Percentiles rank a stretch among this genome's conserved stretches.
Evolutionary conservation across 1,140 invertebrate species (phyloP).

Genomic region (Dryas iulia): DNA sequence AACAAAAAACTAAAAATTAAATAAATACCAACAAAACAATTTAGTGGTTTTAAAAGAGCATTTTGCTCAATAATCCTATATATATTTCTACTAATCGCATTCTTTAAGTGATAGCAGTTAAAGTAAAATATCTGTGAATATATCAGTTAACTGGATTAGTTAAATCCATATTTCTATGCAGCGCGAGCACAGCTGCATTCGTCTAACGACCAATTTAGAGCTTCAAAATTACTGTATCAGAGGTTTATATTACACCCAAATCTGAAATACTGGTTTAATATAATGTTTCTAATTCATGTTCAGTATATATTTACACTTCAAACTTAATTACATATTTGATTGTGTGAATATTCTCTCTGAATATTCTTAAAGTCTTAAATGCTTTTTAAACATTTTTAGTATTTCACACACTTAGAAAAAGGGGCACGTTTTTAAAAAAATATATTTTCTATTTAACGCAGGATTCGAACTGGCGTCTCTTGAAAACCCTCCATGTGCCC

Average conservation of each 20-base stretch:
- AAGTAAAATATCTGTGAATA: neutral
- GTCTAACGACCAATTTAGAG: constrained; percentile 30
- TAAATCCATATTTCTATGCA: constrained; percentile 23
- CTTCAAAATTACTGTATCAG: constrained; percentile 6
- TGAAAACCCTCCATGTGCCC: too few species aligned
- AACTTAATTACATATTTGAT: neutral
- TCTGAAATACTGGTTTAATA: neutral
- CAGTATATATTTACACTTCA: neutral
- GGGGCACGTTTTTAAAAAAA: too few species aligned
- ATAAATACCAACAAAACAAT: neutral
- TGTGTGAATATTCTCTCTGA: neutral
- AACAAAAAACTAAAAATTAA: too few species aligned
- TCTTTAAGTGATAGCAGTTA: neutral
- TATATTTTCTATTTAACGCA: too few species aligned
- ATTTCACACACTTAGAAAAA: too few species aligned
- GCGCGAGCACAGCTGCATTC: constrained; percentile 25
- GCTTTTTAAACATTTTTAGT: too few species aligned
- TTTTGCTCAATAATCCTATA: neutral
- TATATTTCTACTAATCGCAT: neutral
- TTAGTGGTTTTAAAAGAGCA: neutral
- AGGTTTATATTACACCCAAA: neutral
- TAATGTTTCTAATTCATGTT: neutral
- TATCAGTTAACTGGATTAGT: constrained; percentile 9
- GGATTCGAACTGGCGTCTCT: too few species aligned
- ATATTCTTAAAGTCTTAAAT: too few species aligned